A percentile compares a stretch with the other conserved stretches of the same genome.
phyloP scores from a whole-genome alignment of 2,113 vertebrate species.

The Heterotilapia buettikoferi region DNA sequence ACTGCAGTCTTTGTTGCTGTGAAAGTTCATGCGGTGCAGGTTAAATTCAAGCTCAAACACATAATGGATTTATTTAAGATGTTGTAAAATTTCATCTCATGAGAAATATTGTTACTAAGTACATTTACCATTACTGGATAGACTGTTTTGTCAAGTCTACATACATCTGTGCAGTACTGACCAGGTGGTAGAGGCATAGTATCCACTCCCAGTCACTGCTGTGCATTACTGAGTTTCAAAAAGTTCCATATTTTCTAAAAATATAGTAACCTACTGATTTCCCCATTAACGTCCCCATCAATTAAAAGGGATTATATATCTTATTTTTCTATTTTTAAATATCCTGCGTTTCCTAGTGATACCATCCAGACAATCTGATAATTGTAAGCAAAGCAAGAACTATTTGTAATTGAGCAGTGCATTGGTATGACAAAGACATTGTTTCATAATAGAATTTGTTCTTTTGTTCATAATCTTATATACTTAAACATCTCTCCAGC shows the following conservation, averaged over 20 bases:
- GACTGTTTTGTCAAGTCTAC: neutral
- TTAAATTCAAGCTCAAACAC: neutral
- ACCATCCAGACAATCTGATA: neutral
- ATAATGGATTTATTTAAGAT: neutral
- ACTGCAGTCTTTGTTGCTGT: neutral
- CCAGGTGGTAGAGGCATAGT: neutral
- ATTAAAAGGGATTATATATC: neutral
- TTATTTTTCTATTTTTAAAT: neutral
- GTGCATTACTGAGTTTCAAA: neutral
- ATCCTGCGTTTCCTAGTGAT: neutral
- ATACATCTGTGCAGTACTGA: neutral
- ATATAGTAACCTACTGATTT: neutral
- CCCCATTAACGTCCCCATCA: neutral
- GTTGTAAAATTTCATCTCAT: neutral
- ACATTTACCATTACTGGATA: neutral
- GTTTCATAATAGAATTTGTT: conserved; percentile 10
- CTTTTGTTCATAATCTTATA: conserved; percentile 5
- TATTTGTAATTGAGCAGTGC: neutral
- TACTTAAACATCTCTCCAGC: conserved; percentile 10
- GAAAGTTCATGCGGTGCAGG: neutral
- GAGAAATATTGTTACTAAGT: neutral
- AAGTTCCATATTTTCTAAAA: neutral
- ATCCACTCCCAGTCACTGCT: neutral
- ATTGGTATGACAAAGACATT: neutral
- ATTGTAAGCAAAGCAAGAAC: neutral